Evolutionary conservation across 2,888 invertebrate genomes (phyloP).

Genomic region (Villa cingulata): DNA sequence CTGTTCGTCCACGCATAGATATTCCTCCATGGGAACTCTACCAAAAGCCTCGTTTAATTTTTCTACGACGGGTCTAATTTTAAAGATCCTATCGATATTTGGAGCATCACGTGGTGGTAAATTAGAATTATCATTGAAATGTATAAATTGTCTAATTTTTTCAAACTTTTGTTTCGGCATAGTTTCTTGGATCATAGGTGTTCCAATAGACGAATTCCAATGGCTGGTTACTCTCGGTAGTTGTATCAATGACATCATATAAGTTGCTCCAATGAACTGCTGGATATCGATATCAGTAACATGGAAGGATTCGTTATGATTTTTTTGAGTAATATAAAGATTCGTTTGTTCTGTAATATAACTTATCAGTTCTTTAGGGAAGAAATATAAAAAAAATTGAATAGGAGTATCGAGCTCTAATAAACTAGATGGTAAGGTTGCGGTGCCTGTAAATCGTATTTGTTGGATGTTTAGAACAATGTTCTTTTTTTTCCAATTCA

Average conservation of each 20-base stretch:
- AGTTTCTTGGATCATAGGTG: slow-evolving; percentile 6
- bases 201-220: slow-evolving; percentile 10
- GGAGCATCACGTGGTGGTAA: background rate
- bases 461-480: background rate
- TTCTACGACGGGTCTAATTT: background rate
- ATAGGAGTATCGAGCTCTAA: slow-evolving; percentile 5
- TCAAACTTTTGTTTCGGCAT: slow-evolving; percentile 9
- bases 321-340: slow-evolving; percentile 5
- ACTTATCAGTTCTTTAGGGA: slow-evolving; percentile 3
- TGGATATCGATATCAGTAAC: slow-evolving; percentile 10
- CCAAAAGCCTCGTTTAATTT: slow-evolving; percentile 3
- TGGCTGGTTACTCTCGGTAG: slow-evolving; percentile 11
- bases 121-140: slow-evolving; percentile 11
- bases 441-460: slow-evolving; percentile 1
- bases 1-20: slow-evolving; percentile 17
- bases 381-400: slow-evolving; percentile 8
- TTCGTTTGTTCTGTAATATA: slow-evolving; percentile 7
- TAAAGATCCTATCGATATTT: background rate
- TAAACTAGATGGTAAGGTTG: slow-evolving; percentile 3
- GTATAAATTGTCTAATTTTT: slow-evolving; percentile 9
- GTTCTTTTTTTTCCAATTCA: slow-evolving; percentile 1
- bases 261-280: slow-evolving; percentile 4
- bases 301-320: slow-evolving; percentile 6
- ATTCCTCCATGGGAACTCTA: slow-evolving; percentile 7
- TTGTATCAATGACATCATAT: slow-evolving; percentile 10